Evolutionary conservation across 2,797 vertebrate genomes (phyloP).

Genomic region (Characodon lateralis): DNA sequence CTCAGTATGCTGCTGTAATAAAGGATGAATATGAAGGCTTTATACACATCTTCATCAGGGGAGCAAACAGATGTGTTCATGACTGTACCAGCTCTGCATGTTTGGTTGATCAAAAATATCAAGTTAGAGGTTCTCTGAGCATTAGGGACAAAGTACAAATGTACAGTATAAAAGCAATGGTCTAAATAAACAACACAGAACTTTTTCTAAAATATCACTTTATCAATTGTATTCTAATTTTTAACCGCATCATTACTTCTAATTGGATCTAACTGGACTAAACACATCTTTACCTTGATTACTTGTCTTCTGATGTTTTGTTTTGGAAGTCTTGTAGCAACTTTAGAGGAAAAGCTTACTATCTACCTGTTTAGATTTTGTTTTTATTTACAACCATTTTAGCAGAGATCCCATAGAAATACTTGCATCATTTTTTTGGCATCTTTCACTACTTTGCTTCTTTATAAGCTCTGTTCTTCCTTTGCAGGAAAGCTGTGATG

Average conservation of each 20-base stretch:
- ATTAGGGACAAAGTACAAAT: neutral
- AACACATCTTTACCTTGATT: neutral
- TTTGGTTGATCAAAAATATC: conserved; percentile 1
- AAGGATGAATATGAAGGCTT: too few relatives aligned
- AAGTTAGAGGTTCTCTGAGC: neutral
- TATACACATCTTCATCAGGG: too few relatives aligned
- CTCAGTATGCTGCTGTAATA: too few relatives aligned
- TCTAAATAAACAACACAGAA: neutral
- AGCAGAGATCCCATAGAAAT: neutral
- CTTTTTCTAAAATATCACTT: neutral
- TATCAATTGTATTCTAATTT: neutral
- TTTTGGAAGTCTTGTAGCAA: too few relatives aligned
- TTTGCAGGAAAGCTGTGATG: conserved; percentile 80
- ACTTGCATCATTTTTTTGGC: neutral
- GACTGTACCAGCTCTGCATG: conserved; percentile 28
- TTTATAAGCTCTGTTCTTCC: conserved; percentile 5
- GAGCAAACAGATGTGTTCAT: neutral
- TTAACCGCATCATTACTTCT: neutral
- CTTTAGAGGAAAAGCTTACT: neutral
- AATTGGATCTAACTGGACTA: neutral
- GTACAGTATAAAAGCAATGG: neutral
- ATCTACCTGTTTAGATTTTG: neutral
- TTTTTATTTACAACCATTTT: neutral
- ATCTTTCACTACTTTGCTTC: neutral
- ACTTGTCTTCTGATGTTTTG: neutral